These are phyloP conservation scores for Laothoe populi DNA, from an alignment of 2,888 invertebrate genomes.

Conservation along the genomic window DNA sequence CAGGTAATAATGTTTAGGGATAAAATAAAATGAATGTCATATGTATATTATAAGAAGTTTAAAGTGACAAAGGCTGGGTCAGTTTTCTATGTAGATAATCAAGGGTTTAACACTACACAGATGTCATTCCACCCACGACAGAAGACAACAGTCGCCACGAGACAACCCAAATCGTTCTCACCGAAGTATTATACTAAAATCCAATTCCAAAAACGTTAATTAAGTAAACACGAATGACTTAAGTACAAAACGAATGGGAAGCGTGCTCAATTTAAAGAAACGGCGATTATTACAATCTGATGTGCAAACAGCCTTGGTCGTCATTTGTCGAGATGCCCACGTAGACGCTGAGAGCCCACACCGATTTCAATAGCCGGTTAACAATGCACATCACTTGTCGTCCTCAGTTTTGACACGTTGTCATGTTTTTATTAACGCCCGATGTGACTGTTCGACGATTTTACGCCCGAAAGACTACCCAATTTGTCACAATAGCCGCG, in stretches of 20 bases:
- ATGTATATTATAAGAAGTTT: too few relatives aligned
- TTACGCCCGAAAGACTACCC: conserved; percentile 72
- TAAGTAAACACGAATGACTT: conserved; percentile 27
- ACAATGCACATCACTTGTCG: conserved; percentile 80
- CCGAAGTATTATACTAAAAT: background rate
- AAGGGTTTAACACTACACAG: too few relatives aligned
- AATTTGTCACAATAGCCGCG: conserved; percentile 79
- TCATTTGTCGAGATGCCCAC: conserved; percentile 58
- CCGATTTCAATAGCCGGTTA: conserved; percentile 71
- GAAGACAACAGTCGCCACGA: too few relatives aligned
- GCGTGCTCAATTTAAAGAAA: conserved; percentile 69
- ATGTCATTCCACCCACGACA: too few relatives aligned
- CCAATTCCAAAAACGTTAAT: background rate
- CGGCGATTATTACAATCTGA: conserved; percentile 75
- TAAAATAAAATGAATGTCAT: too few relatives aligned
- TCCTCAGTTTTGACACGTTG: conserved; percentile 82
- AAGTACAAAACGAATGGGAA: conserved; percentile 56
- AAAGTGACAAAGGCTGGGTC: too few relatives aligned
- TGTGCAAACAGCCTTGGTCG: conserved; percentile 68
- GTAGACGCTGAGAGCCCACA: conserved; percentile 77
- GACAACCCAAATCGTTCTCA: too few relatives aligned
- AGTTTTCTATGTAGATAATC: too few relatives aligned
- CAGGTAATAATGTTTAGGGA: too few relatives aligned
- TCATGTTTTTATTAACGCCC: conserved; percentile 83
- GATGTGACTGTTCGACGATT: conserved; percentile 70